Base-by-base conservation (phyloP, 2,888 invertebrate genomes). In the Ichneumon xanthorius region DNA sequence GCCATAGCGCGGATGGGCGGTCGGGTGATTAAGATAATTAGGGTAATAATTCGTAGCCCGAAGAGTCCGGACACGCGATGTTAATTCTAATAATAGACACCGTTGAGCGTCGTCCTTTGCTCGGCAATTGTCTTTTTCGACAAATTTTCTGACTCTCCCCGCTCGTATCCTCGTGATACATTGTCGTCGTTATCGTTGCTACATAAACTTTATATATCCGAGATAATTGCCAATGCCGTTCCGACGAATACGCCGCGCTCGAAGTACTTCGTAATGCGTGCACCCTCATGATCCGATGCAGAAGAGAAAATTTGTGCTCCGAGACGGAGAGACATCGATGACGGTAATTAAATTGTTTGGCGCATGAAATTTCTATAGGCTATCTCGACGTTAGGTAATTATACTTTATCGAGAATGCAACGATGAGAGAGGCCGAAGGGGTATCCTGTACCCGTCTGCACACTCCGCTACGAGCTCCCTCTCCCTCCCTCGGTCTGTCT, bases 11-110 rank as follows among this genome's bases (percentile, higher is more conserved):
- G 45, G 37, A 65, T 76, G 65, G 86, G 86, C 22, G 88, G 87
- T 75, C 83, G 81, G 89, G 89, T 89, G 90, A 91, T 91, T 89
- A 89, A 90, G 90, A 91, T 91, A 92, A 92, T 92, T 91, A 90
- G 91, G 85, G 88, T 90, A 92, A 92, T 91, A 88, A 92, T 90
- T 91, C 88, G 86, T 88, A 78, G 80, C 84, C 87, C 88, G 50
- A 82, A 81, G 88, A 85, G 86, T 85, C 71, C 81, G 85, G 88
- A 90, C 92, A 89, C 91, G 92, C 92, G 89, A 92, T 88, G 90
- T 88, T 90, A 87, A 88, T 89, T 85, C 87, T 90, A 88, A 89
- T 89, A 89, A 88, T 86, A 87, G 84, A 78, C 70, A 4, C 58
- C 11, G 58, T 65, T 65, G 61, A 78, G 76, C 79, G 79, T 67